These are phyloP conservation scores for Prunella fulvescens DNA, from an alignment of 2,113 vertebrate genomes.

Conservation along the genomic window DNA sequence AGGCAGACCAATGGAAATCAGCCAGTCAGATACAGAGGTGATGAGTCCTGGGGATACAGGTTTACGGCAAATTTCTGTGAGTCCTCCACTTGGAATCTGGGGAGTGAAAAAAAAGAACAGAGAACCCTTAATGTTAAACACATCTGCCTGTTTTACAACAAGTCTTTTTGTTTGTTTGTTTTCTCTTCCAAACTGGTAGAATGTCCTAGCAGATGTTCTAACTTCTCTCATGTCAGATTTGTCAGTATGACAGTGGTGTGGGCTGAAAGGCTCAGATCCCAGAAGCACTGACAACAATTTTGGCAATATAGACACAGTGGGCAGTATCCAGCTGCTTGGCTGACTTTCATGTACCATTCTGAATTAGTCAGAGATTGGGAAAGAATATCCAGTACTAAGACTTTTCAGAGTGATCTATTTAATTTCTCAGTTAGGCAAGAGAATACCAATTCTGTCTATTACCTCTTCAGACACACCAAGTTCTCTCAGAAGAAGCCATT, in stretches of 20 bases:
- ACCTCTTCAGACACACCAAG: background rate
- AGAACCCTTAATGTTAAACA: background rate
- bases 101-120: background rate
- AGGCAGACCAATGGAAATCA: conserved; percentile 90
- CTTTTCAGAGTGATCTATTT: background rate
- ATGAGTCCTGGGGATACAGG: conserved; percentile 79
- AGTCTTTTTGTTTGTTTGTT: background rate
- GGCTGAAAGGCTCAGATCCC: background rate
- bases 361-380: background rate
- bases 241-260: background rate
- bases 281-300: background rate
- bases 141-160: background rate
- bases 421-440: background rate
- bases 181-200: background rate
- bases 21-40: conserved; percentile 86
- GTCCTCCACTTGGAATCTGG: conserved; percentile 92
- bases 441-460: background rate
- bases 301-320: background rate
- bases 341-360: background rate
- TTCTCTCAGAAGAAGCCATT: background rate
- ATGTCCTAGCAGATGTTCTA: background rate
- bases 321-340: background rate
- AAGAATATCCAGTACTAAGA: background rate
- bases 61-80: conserved; percentile 91
- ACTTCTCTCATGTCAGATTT: background rate